Percentiles rank a stretch among this genome's conserved stretches.
Evolutionary conservation across 2,113 vertebrate species (phyloP).

Genomic region (Synodontis membranacea): DNA sequence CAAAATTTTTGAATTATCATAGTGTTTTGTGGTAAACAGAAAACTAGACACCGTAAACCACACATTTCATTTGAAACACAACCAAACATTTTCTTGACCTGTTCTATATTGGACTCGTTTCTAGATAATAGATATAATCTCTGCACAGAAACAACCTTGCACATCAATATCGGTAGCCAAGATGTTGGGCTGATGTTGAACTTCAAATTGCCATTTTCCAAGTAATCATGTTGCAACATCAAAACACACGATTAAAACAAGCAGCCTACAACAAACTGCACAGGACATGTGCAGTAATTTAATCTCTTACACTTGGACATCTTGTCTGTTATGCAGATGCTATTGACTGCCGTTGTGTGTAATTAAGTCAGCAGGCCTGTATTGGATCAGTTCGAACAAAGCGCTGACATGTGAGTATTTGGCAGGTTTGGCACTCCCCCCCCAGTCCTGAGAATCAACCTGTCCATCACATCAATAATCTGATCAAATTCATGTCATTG

Average conservation of each 20-base stretch:
- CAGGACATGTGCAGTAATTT: slow-evolving; percentile 69
- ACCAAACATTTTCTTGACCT: not conserved
- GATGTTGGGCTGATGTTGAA: not conserved
- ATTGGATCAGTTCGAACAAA: slow-evolving; percentile 65
- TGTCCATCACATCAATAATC: slow-evolving; percentile 30
- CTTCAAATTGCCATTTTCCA: not conserved
- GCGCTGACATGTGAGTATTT: slow-evolving; percentile 70
- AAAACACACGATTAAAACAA: slow-evolving; percentile 23
- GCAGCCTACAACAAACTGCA: slow-evolving; percentile 27
- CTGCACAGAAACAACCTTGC: not conserved
- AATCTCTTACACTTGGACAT: slow-evolving; percentile 65
- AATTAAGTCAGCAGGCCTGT: slow-evolving; percentile 53
- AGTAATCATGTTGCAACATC: slow-evolving; percentile 14
- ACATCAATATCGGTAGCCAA: not conserved
- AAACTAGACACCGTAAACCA: not conserved
- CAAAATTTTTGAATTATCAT: not conserved
- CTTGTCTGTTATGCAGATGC: slow-evolving; percentile 65
- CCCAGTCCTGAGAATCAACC: slow-evolving; percentile 12
- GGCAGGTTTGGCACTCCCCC: slow-evolving; percentile 31
- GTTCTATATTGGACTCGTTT: not conserved
- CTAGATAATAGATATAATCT: not conserved
- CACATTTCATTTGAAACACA: not conserved
- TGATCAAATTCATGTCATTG: slow-evolving; percentile 21
- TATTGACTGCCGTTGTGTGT: slow-evolving; percentile 70
- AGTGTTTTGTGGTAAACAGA: not conserved